Evolutionary conservation across 1,140 invertebrate species (phyloP).

Genomic region (Saccostrea echinata): DNA sequence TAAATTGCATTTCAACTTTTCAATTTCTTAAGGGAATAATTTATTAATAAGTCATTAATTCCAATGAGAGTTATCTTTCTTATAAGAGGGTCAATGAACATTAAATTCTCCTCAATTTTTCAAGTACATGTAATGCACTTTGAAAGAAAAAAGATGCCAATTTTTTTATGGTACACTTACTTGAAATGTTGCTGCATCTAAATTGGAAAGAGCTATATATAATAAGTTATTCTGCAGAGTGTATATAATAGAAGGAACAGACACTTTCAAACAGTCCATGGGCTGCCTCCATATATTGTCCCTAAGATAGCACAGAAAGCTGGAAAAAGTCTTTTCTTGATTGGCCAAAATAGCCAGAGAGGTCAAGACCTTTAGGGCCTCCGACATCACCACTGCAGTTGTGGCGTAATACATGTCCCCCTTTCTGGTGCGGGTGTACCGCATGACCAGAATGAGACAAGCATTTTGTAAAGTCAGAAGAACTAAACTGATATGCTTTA

Average conservation of each 20-base stretch:
- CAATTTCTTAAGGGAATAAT: too few relatives aligned
- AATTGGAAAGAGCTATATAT: slow-evolving; percentile 97
- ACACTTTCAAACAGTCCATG: slow-evolving; percentile 88
- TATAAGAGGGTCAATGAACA: too few relatives aligned
- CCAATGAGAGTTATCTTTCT: too few relatives aligned
- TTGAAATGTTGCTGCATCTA: slow-evolving; percentile 99
- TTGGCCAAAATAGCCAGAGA: slow-evolving; percentile 89
- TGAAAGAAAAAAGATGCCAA: background rate
- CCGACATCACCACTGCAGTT: slow-evolving; percentile 97
- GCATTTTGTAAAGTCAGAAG: slow-evolving; percentile 97
- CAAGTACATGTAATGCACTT: too few relatives aligned
- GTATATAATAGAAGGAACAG: slow-evolving; percentile 96
- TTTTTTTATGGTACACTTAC: slow-evolving; percentile 81
- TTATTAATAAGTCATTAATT: too few relatives aligned
- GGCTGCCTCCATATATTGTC: slow-evolving; percentile 88
- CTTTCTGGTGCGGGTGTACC: slow-evolving; percentile 92
- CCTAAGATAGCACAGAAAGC: slow-evolving; percentile 74
- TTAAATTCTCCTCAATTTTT: too few relatives aligned
- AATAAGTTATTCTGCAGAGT: slow-evolving; percentile 98
- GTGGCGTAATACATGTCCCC: slow-evolving; percentile 95
- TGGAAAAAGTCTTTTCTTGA: slow-evolving; percentile 85
- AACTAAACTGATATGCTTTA: slow-evolving; percentile 87
- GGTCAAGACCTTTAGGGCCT: slow-evolving; percentile 94
- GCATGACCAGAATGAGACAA: slow-evolving; percentile 94
- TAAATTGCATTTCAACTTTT: too few relatives aligned